Evolutionary conservation across 2,113 vertebrate genomes (phyloP).

Genomic region (Ammospiza caudacuta): DNA sequence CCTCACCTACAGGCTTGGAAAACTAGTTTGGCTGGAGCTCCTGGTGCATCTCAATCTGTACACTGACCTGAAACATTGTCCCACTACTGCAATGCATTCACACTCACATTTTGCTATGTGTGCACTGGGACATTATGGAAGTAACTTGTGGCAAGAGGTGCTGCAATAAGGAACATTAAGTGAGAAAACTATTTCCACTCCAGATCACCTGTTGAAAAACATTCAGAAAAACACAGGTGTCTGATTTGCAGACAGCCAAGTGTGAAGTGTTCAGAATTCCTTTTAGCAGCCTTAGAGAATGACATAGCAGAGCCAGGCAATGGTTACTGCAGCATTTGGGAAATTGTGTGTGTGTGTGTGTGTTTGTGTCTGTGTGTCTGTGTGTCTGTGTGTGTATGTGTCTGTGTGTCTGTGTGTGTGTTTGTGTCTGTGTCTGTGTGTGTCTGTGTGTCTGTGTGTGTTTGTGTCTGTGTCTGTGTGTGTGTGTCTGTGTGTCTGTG

Average conservation of each 20-base stretch:
- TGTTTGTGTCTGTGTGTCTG: too few relatives aligned
- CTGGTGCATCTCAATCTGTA: background rate
- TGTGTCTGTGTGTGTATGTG: too few relatives aligned
- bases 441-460: too few relatives aligned
- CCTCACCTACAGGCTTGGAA: background rate
- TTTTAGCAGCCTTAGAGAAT: background rate
- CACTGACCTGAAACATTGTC: background rate
- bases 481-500: too few relatives aligned
- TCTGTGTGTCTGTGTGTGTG: too few relatives aligned
- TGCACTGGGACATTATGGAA: background rate
- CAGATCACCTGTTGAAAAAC: background rate
- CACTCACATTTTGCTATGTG: fast-evolving
- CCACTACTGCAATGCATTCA: background rate
- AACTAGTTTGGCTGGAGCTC: background rate
- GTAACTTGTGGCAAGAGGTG: background rate
- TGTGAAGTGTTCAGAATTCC: background rate
- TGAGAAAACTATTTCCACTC: background rate
- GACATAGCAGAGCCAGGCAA: background rate
- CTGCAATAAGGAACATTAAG: background rate
- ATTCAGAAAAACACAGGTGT: background rate
- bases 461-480: too few relatives aligned
- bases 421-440: too few relatives aligned
- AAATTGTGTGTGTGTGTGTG: background rate
- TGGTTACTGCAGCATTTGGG: background rate
- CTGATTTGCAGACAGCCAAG: background rate